phyloP scores from a whole-genome alignment of 2,888 invertebrate genomes.

The Lasius fuliginosus region DNA sequence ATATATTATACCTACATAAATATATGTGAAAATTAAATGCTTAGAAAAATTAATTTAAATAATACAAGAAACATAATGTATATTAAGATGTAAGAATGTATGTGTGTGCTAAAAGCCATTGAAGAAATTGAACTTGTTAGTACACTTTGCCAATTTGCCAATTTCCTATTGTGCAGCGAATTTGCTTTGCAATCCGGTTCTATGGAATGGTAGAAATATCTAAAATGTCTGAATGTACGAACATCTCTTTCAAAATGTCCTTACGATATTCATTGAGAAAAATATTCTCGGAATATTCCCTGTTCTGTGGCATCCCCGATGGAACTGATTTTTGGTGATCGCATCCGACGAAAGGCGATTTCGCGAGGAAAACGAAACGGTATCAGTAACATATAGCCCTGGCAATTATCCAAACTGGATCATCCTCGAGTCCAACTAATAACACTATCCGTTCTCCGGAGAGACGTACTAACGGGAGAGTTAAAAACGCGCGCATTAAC shows the following conservation, averaged over 20 bases:
- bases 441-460: constrained; percentile 16
- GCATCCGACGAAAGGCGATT: constrained; percentile 30
- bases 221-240: constrained; percentile 16
- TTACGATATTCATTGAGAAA: constrained; percentile 31
- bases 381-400: neutral
- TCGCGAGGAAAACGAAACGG: neutral
- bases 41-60: neutral
- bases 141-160: constrained; percentile 37
- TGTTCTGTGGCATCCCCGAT: neutral
- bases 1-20: neutral
- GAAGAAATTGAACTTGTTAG: constrained; percentile 27
- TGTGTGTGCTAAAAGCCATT: neutral
- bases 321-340: constrained; percentile 14
- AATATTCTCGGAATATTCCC: constrained; percentile 38
- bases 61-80: neutral
- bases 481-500: constrained; percentile 44
- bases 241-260: constrained; percentile 33
- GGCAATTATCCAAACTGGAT: constrained; percentile 46
- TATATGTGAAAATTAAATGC: neutral
- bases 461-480: neutral
- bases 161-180: constrained; percentile 29
- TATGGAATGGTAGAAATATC: constrained; percentile 22
- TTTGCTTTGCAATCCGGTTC: constrained; percentile 18
- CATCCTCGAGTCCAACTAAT: constrained; percentile 2
- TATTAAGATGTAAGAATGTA: neutral